These are phyloP conservation scores for Abramis brama DNA, from an alignment of 2,113 vertebrate species.

Conservation along the genomic window DNA sequence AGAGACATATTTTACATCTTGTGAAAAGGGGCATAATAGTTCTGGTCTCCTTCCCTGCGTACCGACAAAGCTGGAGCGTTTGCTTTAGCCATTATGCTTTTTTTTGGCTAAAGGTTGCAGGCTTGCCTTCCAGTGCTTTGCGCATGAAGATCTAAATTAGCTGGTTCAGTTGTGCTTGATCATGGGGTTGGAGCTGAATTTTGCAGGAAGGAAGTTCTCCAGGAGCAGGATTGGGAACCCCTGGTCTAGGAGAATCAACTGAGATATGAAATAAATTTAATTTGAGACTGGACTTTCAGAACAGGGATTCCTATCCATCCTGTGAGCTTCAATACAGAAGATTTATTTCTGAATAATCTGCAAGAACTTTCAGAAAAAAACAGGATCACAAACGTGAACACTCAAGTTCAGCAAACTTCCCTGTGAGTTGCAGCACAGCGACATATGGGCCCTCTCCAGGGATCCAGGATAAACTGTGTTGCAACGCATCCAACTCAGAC, in stretches of 20 bases:
- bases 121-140: too few species aligned
- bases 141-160: too few species aligned
- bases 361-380: neutral
- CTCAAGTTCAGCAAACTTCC: slow-evolving; percentile 44
- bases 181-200: too few species aligned
- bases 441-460: slow-evolving; percentile 54
- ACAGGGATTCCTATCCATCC: neutral
- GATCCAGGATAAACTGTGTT: slow-evolving; percentile 55
- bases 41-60: too few species aligned
- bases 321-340: neutral
- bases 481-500: slow-evolving; percentile 53
- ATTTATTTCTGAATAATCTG: slow-evolving; percentile 6
- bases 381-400: neutral
- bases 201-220: too few species aligned
- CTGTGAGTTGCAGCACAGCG: slow-evolving; percentile 12
- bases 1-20: too few species aligned
- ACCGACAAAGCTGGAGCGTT: too few species aligned
- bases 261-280: neutral
- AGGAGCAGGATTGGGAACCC: too few species aligned
- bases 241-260: neutral
- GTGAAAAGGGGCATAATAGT: too few species aligned
- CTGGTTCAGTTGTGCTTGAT: too few species aligned
- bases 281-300: neutral
- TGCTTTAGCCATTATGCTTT: too few species aligned
- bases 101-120: too few species aligned